A percentile compares a stretch with the other conserved stretches of the same genome.
Conservation (phyloP, 1,140 invertebrate species). For the Leptonema lineaticorne region DNA sequence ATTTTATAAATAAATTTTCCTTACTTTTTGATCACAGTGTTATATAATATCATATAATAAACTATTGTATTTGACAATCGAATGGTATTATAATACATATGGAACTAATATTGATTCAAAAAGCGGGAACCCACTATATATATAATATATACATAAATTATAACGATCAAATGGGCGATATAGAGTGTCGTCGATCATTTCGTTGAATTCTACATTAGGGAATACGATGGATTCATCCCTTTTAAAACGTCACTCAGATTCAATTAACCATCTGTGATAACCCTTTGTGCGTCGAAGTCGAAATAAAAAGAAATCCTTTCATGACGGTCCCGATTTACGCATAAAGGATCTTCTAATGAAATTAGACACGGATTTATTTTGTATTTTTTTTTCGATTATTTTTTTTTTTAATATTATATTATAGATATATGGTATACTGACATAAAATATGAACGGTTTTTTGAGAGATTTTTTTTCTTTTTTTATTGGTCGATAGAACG, state of each 20-base stretch:
- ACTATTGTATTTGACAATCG: no score
- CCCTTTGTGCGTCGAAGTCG: background rate
- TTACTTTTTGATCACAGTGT: no score
- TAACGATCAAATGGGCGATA: background rate
- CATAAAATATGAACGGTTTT: background rate
- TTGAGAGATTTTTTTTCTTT: background rate
- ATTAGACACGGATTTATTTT: slow-evolving; percentile 20
- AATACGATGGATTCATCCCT: background rate
- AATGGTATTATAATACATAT: no score
- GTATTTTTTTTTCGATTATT: background rate
- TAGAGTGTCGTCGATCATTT: slow-evolving; percentile 7
- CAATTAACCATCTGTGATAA: slow-evolving; percentile 1
- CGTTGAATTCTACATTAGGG: background rate
- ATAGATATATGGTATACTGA: no score
- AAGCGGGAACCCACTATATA: no score
- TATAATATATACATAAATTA: background rate
- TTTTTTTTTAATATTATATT: no score
- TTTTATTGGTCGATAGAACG: background rate
- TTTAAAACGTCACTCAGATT: slow-evolving; percentile 18
- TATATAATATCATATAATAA: no score
- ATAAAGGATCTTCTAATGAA: slow-evolving; percentile 21
- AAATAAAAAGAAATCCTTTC: slow-evolving; percentile 8
- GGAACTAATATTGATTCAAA: no score
- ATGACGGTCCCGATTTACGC: background rate
- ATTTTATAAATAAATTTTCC: no score